Evolutionary conservation across 2,888 invertebrate genomes (phyloP), one percentile per base, ranked within the genome.

Genomic region (Trichopria drosophilae): DNA sequence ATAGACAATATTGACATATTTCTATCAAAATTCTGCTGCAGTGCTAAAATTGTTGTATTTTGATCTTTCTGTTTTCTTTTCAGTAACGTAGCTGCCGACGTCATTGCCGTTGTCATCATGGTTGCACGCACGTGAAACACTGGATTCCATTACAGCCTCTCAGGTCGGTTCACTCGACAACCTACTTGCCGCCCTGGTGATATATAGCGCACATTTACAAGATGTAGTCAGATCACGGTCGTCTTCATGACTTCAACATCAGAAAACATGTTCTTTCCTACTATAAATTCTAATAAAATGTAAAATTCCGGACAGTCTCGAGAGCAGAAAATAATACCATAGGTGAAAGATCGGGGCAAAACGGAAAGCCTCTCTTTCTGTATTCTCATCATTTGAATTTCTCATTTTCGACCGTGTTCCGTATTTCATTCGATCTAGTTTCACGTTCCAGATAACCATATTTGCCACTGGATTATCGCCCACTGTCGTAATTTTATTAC

Each of bases 151-250:
- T 48, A 23, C 34, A 43, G 31, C 41, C 39, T 48, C 28, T 19
- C 19, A 32, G 46, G 19, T 40, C 39, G 52, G 43, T 47, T 52
- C 24, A 22, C 26, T 26, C 44, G 15, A 23, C 42, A 34, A 29
- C 44, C 39, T 34, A 43, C 44, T 41, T 43, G 55, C 37, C 51
- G 60, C 63, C 26, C 40, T 43, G 52, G 59, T 71, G 70, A 71
- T 71, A 67, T 71, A 71, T 66, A 58, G 69, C 65, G 62, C 62
- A 66, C 67, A 62, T 61, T n/a, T n/a, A 64, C 65, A 63, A 65
- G 68, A 67, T 69, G 71, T 69, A 67, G 69, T 68, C 66, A 67
- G 71, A 68, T 68, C 68, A 65, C 63, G 66, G 66, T 63, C 62
- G 61, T 60, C 67, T 67, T 67, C 67, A 68, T 68, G 71, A 70